phyloP scores from a whole-genome alignment of 2,113 vertebrate species.

The Arothron firmamentum region DNA sequence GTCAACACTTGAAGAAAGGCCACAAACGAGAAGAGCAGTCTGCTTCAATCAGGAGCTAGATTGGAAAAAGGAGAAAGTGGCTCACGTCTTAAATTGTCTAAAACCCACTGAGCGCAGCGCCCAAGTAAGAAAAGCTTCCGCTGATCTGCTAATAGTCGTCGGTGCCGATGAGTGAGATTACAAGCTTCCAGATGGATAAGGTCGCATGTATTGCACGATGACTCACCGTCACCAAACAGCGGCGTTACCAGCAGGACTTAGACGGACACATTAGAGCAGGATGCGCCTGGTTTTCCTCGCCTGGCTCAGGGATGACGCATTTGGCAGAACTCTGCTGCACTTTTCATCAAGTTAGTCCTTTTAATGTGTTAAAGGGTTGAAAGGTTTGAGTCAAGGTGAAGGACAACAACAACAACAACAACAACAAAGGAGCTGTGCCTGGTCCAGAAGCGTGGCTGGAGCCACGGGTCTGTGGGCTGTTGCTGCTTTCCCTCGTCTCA shows the following conservation, averaged over 20 bases:
- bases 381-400: slow-evolving; percentile 24
- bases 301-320: too few relatives aligned
- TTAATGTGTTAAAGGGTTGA: slow-evolving; percentile 19
- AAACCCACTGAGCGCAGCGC: too few relatives aligned
- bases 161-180: too few relatives aligned
- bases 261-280: not conserved
- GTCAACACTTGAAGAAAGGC: not conserved
- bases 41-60: too few relatives aligned
- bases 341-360: slow-evolving; percentile 6
- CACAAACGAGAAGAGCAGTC: too few relatives aligned
- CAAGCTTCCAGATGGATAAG: not conserved
- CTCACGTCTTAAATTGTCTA: too few relatives aligned
- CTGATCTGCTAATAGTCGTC: too few relatives aligned
- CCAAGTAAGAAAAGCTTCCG: too few relatives aligned
- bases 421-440: slow-evolving; percentile 25
- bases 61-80: too few relatives aligned
- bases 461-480: not conserved
- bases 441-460: slow-evolving; percentile 24
- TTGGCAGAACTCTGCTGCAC: not conserved
- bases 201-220: not conserved
- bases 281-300: not conserved
- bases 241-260: not conserved
- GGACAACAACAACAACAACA: not conserved
- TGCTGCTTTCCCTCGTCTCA: not conserved
- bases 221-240: not conserved